phyloP scores from a whole-genome alignment of 2,888 invertebrate species.

The Machimus rusticus region DNA sequence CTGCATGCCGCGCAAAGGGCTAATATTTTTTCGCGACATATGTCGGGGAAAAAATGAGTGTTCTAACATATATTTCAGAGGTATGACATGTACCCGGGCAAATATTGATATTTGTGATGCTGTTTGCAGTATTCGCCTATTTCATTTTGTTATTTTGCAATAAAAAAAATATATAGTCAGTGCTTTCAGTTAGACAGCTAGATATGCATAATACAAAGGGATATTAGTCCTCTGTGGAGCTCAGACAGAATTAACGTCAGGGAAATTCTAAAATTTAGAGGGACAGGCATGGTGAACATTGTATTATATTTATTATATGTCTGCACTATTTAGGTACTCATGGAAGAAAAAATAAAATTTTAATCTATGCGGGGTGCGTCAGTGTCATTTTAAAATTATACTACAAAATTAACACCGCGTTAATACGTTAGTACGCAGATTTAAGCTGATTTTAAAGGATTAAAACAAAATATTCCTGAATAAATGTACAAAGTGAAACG shows the following conservation, averaged over 20 bases:
- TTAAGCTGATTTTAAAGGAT: too few species aligned
- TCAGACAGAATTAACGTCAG: background rate
- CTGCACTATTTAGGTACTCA: too few species aligned
- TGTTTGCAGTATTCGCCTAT: background rate
- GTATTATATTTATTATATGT: too few species aligned
- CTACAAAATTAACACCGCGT: too few species aligned
- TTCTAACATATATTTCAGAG: background rate
- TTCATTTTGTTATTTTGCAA: background rate
- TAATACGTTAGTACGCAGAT: too few species aligned
- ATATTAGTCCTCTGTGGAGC: background rate
- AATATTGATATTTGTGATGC: background rate
- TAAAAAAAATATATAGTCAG: background rate
- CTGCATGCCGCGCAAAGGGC: background rate
- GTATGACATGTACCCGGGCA: background rate
- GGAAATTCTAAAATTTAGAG: background rate
- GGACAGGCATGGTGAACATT: background rate
- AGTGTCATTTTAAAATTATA: too few species aligned
- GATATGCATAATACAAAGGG: background rate
- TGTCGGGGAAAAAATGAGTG: background rate
- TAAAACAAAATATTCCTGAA: too few species aligned
- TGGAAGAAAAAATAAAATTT: too few species aligned
- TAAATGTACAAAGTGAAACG: too few species aligned
- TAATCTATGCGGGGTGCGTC: too few species aligned
- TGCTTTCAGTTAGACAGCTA: background rate
- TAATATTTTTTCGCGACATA: constrained; percentile 1